Evolutionary conservation across 2,888 invertebrate genomes (phyloP).

Genomic region (Zygogramma bicolorata): DNA sequence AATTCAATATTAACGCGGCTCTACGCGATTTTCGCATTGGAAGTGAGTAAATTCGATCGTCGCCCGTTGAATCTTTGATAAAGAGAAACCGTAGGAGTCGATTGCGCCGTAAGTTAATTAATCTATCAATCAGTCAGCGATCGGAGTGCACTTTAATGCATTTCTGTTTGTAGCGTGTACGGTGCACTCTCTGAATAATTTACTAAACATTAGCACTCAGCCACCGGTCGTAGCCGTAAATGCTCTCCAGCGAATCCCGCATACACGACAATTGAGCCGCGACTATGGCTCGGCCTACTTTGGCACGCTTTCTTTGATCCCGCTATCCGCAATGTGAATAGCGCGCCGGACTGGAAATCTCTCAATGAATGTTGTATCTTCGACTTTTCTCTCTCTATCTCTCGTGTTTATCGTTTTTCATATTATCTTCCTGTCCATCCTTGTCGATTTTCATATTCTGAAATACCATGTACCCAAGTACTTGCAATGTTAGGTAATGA

Average conservation of each 20-base stretch:
- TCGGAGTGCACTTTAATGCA: constrained; percentile 64
- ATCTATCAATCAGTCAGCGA: constrained; percentile 63
- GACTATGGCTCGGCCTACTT: constrained; percentile 44
- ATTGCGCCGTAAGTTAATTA: constrained; percentile 61
- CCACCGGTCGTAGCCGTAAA: constrained; percentile 62
- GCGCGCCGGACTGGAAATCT: constrained; percentile 45
- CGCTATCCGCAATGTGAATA: constrained; percentile 48
- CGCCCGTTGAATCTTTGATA: constrained; percentile 51
- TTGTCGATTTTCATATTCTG: too few relatives aligned
- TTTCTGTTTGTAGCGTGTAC: constrained; percentile 59
- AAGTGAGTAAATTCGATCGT: constrained; percentile 45
- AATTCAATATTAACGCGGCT: constrained; percentile 45
- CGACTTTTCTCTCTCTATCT: too few relatives aligned
- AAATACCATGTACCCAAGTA: too few relatives aligned
- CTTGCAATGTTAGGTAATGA: too few relatives aligned
- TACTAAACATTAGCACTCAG: constrained; percentile 64
- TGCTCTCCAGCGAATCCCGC: constrained; percentile 61
- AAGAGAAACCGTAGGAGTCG: constrained; percentile 51
- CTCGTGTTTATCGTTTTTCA: too few relatives aligned
- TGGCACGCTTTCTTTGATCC: constrained; percentile 49
- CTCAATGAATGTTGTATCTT: constrained; percentile 34
- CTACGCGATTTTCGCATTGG: constrained; percentile 47
- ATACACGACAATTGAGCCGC: constrained; percentile 48
- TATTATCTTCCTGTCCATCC: too few relatives aligned
- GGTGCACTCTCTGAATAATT: constrained; percentile 64